Evolutionary conservation across 2,888 invertebrate species (phyloP), one percentile per base, ranked within the genome.

Genomic region (Drosophila nigricruria): DNA sequence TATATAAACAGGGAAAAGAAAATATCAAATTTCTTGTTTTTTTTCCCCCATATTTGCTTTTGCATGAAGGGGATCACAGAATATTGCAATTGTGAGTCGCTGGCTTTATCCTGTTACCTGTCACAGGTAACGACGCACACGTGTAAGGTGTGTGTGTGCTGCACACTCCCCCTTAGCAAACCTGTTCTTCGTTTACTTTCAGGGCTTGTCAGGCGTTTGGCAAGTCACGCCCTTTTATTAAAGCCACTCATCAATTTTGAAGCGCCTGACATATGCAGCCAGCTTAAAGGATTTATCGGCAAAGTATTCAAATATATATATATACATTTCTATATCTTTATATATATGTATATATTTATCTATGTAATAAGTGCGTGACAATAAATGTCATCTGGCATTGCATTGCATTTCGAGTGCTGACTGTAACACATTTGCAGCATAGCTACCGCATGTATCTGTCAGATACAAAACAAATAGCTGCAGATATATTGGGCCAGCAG

Each of bases 171-270:
- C 12, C n/a, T n/a, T 5, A 5, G 14, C 23, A 30, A 23, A 34
- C 36, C 38, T 3, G 23, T 6, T 16, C 12, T 34, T 16, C 52
- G 23, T 36, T 43, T 18, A 3, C 42, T 38, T 34, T 73, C 32
- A 36, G 30, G 27, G 53, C 57, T 65, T 73, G 66, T 66, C 58
- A 47, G 47, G 27, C 36, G 47, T 36, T 58, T 61, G 60, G 61
- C 69, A 78, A 89, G 90, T 88, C 86, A 82, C 81, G 86, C 83
- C 88, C 88, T 79, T 81, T 88, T 86, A 89, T 86, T 86, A 89
- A 86, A 89, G 90, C 88, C 70, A 89, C 90, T 88, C 90, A 86
- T 89, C 90, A 86, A 89, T 86, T 89, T 68, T 81, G 62, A 77
- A 75, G 80, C 73, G 79, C 77, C 83, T 88, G 79, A 79, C 77